A percentile compares a stretch with the other conserved stretches of the same genome.
These are phyloP conservation scores for Musca vetustissima DNA, from an alignment of 1,140 invertebrate species.

Conservation along the genomic window DNA sequence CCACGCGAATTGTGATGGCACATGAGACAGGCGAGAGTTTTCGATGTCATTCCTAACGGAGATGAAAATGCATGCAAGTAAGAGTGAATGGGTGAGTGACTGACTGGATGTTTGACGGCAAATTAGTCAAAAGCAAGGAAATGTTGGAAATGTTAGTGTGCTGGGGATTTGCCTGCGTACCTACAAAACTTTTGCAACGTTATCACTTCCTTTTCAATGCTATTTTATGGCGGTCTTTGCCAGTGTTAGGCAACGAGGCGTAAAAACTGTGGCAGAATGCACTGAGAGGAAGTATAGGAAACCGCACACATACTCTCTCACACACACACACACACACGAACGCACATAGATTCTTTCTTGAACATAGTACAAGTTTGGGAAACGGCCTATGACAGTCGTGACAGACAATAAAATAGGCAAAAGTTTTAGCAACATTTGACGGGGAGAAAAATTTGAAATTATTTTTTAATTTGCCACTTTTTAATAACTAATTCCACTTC, in stretches of 20 bases:
- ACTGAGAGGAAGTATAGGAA: neutral
- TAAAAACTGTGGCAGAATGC: slow-evolving; percentile 16
- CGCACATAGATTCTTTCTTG: neutral
- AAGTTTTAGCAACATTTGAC: neutral
- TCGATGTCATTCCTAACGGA: too few species aligned
- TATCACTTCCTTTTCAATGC: slow-evolving; percentile 22
- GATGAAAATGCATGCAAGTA: too few species aligned
- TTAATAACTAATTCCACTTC: neutral
- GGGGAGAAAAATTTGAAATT: too few species aligned
- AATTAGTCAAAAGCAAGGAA: slow-evolving; percentile 21
- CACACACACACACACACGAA: neutral
- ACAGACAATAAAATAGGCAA: slow-evolving; percentile 19
- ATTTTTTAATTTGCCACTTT: too few species aligned
- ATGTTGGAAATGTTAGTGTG: neutral
- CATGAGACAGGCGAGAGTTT: too few species aligned
- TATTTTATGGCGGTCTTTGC: slow-evolving; percentile 18
- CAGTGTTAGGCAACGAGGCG: slow-evolving; percentile 14
- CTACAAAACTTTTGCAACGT: slow-evolving; percentile 17
- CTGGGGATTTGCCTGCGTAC: too few species aligned
- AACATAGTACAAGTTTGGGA: neutral
- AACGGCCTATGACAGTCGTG: neutral
- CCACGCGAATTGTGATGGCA: too few species aligned
- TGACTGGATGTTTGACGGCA: slow-evolving; percentile 9
- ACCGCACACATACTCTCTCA: neutral
- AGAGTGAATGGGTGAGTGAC: neutral